These are phyloP conservation scores for Menura novaehollandiae DNA, from an alignment of 2,113 vertebrate genomes.

Conservation along the genomic window DNA sequence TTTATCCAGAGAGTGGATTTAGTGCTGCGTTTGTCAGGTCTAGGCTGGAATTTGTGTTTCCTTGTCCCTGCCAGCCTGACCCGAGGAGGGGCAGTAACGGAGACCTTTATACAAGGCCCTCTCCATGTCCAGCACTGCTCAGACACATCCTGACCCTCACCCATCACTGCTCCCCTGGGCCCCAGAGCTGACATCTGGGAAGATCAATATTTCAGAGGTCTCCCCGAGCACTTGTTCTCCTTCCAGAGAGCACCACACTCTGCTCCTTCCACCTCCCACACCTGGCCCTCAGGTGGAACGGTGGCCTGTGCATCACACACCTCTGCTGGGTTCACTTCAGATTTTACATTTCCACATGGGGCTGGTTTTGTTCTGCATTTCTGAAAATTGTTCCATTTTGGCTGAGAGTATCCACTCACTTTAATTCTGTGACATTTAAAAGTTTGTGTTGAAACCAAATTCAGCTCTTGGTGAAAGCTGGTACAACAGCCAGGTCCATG, in stretches of 20 bases:
- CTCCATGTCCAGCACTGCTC: neutral
- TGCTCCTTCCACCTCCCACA: neutral
- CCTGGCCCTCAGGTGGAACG: neutral
- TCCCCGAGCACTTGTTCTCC: neutral
- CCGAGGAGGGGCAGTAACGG: neutral
- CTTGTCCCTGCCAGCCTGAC: neutral
- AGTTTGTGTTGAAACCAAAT: neutral
- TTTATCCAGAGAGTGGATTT: neutral
- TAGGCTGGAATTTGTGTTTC: neutral
- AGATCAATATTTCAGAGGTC: neutral
- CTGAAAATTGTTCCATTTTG: neutral
- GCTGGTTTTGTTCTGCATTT: neutral
- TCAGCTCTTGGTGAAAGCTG: neutral
- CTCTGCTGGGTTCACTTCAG: neutral
- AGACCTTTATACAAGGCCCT: neutral
- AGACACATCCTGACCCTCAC: neutral
- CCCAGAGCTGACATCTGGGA: neutral
- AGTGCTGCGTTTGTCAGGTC: neutral
- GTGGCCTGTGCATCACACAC: neutral
- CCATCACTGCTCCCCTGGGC: neutral
- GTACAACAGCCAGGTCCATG: neutral
- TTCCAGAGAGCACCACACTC: neutral
- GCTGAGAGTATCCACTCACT: neutral
- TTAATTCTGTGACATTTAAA: neutral
- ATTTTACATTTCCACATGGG: accelerated